phyloP scores from a whole-genome alignment of 2,797 vertebrate genomes.

The Lemur catta region DNA sequence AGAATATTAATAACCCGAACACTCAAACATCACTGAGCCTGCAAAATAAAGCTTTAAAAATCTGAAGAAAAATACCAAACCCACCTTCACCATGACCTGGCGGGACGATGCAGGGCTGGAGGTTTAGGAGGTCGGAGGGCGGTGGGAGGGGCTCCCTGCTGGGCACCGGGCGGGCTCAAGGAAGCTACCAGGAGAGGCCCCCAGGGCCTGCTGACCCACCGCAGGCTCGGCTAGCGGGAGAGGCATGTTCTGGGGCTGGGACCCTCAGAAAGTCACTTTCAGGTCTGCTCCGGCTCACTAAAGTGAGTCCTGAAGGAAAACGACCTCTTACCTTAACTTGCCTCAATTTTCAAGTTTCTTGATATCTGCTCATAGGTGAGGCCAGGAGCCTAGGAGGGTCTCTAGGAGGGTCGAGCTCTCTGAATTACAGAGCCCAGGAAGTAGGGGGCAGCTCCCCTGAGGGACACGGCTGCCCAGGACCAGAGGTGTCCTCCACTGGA shows the following conservation, averaged over 20 bases:
- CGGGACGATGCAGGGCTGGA: background rate
- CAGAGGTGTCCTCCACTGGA: background rate
- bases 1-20: background rate
- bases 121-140: background rate
- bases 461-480: background rate
- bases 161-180: background rate
- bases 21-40: background rate
- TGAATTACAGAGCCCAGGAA: background rate
- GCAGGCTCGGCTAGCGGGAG: accelerated
- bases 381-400: too few species aligned
- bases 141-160: background rate
- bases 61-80: background rate
- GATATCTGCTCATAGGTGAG: background rate
- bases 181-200: background rate
- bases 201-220: background rate
- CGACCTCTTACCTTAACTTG: background rate
- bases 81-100: too few species aligned
- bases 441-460: background rate
- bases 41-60: background rate
- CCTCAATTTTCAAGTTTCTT: slow-evolving; percentile 32
- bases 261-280: background rate
- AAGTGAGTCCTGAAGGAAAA: background rate
- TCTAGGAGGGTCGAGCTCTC: background rate
- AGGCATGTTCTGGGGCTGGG: background rate
- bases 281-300: background rate